These are phyloP conservation scores for Epistrophe grossulariae DNA, from an alignment of 2,888 invertebrate genomes.

Conservation along the genomic window DNA sequence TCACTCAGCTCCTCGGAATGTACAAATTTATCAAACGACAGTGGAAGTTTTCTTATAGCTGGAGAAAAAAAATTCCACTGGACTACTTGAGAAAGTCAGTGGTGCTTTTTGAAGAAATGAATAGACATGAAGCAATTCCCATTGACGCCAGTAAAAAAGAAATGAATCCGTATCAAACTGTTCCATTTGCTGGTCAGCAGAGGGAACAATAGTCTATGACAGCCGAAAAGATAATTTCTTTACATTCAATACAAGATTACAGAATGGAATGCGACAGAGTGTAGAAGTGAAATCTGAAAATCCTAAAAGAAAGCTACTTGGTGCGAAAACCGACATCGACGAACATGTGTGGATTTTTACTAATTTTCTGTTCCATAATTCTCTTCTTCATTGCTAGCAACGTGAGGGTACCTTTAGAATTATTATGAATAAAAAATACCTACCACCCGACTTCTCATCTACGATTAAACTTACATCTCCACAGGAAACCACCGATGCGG, in stretches of 20 bases:
- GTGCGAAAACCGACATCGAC: conserved; percentile 81
- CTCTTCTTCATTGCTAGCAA: too few species aligned
- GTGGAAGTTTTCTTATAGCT: conserved; percentile 82
- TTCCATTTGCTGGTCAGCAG: too few species aligned
- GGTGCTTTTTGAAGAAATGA: too few species aligned
- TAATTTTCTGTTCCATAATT: too few species aligned
- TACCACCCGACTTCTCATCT: conserved; percentile 77
- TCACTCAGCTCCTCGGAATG: conserved; percentile 82
- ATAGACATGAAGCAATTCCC: too few species aligned
- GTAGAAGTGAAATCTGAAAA: conserved; percentile 80
- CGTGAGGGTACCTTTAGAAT: too few species aligned
- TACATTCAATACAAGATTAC: conserved; percentile 81
- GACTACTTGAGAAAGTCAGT: too few species aligned
- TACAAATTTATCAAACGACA: conserved; percentile 82
- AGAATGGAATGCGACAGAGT: conserved; percentile 80
- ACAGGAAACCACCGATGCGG: conserved; percentile 49
- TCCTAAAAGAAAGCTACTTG: conserved; percentile 79
- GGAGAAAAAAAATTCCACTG: conserved; percentile 82
- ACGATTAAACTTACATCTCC: conserved; percentile 59
- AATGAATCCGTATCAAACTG: too few species aligned
- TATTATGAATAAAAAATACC: too few species aligned
- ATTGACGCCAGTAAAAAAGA: too few species aligned
- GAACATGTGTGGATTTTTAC: too few species aligned
- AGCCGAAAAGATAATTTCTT: conserved; percentile 81
- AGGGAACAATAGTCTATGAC: conserved; percentile 79